Conservation (phyloP, 2,888 invertebrate species). For the Microdon myrmicae region DNA sequence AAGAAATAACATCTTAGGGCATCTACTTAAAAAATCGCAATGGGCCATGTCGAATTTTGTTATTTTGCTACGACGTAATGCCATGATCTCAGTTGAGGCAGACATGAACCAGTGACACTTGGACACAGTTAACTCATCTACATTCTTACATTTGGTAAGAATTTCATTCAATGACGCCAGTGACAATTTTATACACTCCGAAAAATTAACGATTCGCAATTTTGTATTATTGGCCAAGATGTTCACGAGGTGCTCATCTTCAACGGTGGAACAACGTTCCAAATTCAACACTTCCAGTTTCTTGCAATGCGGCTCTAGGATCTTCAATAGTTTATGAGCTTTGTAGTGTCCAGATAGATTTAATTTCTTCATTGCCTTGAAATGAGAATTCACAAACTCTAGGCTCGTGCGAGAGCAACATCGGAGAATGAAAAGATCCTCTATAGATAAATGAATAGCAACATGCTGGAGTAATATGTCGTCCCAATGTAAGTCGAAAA, state of each 20-base stretch:
- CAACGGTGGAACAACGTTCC: slow-evolving; percentile 70
- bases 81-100: slow-evolving; percentile 73
- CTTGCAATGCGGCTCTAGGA: slow-evolving; percentile 70
- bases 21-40: slow-evolving; percentile 70
- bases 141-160: slow-evolving; percentile 71
- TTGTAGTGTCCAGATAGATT: slow-evolving; percentile 69
- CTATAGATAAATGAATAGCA: slow-evolving; percentile 69
- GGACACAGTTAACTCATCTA: slow-evolving; percentile 70
- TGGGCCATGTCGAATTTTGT: slow-evolving; percentile 74
- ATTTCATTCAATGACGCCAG: slow-evolving; percentile 73
- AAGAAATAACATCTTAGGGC: slow-evolving; percentile 70
- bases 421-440: slow-evolving; percentile 73
- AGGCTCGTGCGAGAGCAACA: slow-evolving; percentile 70
- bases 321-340: slow-evolving; percentile 68
- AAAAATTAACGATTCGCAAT: slow-evolving; percentile 71
- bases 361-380: slow-evolving; percentile 68
- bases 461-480: slow-evolving; percentile 73
- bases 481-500: slow-evolving; percentile 74
- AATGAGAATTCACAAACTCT: slow-evolving; percentile 69
- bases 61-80: slow-evolving; percentile 72
- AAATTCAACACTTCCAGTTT: slow-evolving; percentile 70
- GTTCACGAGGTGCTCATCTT: slow-evolving; percentile 70
- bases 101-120: slow-evolving; percentile 75
- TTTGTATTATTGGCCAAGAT: slow-evolving; percentile 71
- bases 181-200: slow-evolving; percentile 72